A percentile compares a stretch with the other conserved stretches of the same genome.
Evolutionary conservation across 2,797 vertebrate species (phyloP).

Genomic region (Podarcis lilfordi): DNA sequence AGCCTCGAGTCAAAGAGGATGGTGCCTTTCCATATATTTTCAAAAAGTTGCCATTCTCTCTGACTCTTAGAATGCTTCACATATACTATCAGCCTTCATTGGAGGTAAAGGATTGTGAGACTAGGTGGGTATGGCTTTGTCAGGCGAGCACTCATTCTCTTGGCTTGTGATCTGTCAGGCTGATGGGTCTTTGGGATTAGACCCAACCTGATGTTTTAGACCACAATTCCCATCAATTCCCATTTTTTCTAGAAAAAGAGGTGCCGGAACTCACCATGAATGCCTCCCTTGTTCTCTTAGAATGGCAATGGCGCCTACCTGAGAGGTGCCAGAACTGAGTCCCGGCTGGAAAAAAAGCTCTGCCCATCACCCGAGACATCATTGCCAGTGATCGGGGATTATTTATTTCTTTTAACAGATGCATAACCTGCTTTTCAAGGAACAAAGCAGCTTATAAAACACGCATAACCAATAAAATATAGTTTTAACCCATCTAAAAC

Average conservation of each 20-base stretch:
- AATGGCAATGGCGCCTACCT: too few species aligned
- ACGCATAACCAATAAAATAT: background rate
- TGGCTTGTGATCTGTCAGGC: background rate
- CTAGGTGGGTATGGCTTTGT: background rate
- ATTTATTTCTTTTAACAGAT: too few species aligned
- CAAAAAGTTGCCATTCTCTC: background rate
- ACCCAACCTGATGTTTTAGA: background rate
- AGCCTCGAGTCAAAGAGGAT: constrained; percentile 6
- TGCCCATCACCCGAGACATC: background rate
- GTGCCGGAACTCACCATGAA: too few species aligned
- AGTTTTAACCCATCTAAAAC: background rate
- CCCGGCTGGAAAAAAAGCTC: background rate
- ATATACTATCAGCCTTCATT: background rate
- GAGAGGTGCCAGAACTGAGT: too few species aligned
- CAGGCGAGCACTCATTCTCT: background rate
- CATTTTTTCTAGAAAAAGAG: too few species aligned
- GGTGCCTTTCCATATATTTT: background rate
- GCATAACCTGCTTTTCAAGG: too few species aligned
- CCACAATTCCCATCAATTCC: background rate
- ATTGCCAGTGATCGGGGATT: too few species aligned
- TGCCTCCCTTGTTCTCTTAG: too few species aligned
- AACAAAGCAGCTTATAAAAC: too few species aligned
- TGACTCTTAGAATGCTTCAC: background rate
- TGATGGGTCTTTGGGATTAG: background rate
- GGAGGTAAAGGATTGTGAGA: background rate